Conservation (phyloP, 2,888 invertebrate genomes). For the Phragmatobia fuliginosa region DNA sequence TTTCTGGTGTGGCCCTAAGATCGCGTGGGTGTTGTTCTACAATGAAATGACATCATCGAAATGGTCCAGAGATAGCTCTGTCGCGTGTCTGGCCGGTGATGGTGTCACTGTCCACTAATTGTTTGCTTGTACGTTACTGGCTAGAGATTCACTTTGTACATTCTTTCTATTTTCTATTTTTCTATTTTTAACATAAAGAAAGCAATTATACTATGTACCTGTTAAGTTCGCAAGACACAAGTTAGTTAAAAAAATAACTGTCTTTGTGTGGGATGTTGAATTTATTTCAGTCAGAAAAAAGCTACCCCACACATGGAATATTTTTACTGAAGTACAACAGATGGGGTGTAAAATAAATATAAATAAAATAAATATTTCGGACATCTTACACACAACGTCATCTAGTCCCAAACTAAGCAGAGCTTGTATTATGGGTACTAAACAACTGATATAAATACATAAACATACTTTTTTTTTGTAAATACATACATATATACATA, state of each 20-base stretch:
- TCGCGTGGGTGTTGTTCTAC: slow-evolving; percentile 6
- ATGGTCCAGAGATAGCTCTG: neutral
- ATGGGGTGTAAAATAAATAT: neutral
- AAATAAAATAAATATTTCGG: neutral
- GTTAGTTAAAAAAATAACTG: neutral
- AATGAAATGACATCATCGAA: slow-evolving; percentile 14
- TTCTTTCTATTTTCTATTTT: too few species aligned
- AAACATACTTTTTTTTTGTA: too few species aligned
- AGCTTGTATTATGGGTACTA: too few species aligned
- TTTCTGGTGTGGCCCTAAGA: neutral
- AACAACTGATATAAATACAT: too few species aligned
- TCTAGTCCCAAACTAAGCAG: too few species aligned
- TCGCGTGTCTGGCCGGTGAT: neutral
- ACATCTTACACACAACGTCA: too few species aligned
- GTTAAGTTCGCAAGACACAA: neutral
- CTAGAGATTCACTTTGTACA: neutral
- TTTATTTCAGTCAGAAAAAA: neutral
- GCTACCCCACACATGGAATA: neutral
- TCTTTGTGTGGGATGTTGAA: neutral
- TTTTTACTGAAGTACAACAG: neutral
- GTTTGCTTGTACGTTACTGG: neutral
- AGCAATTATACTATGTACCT: neutral
- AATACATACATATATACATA: too few species aligned
- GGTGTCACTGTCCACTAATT: neutral
- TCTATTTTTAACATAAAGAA: neutral